These are phyloP conservation scores for Tetraneura akinire DNA, from an alignment of 1,140 invertebrate species.

Conservation along the genomic window DNA sequence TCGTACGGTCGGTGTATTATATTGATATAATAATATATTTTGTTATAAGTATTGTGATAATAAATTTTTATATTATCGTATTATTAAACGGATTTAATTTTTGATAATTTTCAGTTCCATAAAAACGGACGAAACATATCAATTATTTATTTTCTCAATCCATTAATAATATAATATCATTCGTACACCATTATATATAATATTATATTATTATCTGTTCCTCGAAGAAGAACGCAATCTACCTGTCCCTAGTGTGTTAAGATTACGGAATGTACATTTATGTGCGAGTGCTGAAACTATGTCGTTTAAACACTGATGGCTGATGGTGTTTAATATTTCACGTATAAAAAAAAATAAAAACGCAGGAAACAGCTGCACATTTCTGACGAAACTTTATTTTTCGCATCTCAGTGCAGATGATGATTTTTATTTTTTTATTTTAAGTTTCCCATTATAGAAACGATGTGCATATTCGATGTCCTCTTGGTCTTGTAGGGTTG, in stretches of 20 bases:
- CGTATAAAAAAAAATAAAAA: neutral
- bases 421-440: neutral
- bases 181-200: neutral
- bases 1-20: too few relatives aligned
- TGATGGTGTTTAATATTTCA: constrained; percentile 33
- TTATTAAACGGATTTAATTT: too few relatives aligned
- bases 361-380: neutral
- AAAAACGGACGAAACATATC: too few relatives aligned
- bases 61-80: too few relatives aligned
- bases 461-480: neutral
- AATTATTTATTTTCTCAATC: neutral
- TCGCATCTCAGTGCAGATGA: neutral
- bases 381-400: neutral
- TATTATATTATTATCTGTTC: neutral
- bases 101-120: too few relatives aligned
- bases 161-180: constrained; percentile 28
- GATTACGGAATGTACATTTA: neutral
- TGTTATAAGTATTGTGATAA: too few relatives aligned
- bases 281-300: neutral
- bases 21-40: too few relatives aligned
- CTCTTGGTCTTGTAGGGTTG: too few relatives aligned
- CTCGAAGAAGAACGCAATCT: constrained; percentile 36
- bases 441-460: too few relatives aligned
- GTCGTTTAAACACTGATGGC: neutral
- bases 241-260: neutral